These are phyloP conservation scores for Byasa hedistus DNA, from an alignment of 2,888 invertebrate species.

Conservation along the genomic window DNA sequence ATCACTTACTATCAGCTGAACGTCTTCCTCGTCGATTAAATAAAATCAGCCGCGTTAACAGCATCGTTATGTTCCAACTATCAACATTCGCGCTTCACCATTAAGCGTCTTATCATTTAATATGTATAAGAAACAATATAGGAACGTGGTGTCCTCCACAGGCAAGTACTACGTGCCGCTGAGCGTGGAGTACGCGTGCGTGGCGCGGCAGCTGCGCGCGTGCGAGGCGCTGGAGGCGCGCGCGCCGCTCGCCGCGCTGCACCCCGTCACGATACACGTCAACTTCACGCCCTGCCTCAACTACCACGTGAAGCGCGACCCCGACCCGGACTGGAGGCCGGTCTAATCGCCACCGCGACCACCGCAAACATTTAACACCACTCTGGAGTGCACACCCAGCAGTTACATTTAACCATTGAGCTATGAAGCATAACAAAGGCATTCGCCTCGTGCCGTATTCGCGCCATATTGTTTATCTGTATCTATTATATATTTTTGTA, in stretches of 20 bases:
- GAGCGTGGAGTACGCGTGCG: constrained; percentile 86
- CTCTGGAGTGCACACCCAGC: not conserved
- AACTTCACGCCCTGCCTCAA: constrained; percentile 82
- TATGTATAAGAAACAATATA: no score
- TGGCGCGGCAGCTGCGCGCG: constrained; percentile 84
- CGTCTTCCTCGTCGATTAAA: no score
- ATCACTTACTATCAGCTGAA: no score
- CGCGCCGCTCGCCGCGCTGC: constrained; percentile 81
- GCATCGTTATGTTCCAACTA: no score
- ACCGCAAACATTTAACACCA: not conserved
- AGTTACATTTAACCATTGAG: not conserved
- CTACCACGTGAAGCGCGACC: constrained; percentile 66
- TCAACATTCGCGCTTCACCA: no score
- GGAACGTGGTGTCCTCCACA: no score
- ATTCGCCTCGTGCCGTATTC: no score
- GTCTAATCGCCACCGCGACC: constrained; percentile 31
- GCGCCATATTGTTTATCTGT: no score
- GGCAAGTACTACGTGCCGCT: constrained; percentile 91
- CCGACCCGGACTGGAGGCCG: constrained; percentile 58
- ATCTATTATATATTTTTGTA: no score
- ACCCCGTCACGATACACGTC: constrained; percentile 95
- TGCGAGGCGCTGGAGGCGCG: constrained; percentile 79
- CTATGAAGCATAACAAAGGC: no score
- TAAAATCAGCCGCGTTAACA: no score
- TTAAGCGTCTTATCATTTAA: no score